Base-by-base conservation (phyloP, 2,113 vertebrate species). In the Probosciger aterrimus region DNA sequence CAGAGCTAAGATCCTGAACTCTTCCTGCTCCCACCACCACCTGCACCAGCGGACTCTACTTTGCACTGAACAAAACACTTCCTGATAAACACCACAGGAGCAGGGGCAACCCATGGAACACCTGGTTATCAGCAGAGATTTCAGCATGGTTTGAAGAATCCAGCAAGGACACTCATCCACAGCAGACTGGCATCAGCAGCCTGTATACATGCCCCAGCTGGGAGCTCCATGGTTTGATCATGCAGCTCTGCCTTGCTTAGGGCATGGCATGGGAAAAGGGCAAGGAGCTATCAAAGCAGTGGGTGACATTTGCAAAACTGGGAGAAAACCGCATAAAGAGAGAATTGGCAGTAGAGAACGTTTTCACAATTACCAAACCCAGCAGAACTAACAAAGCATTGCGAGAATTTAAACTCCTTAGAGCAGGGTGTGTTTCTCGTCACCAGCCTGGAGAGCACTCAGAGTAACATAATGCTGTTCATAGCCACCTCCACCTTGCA, bases 311-410 rank as follows among this genome's bases (percentile, higher is more conserved):
- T 39, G 43, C 18, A 11, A 39, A 93, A 60, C 35, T 10, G 22
- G 12, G 14, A 71, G 53, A 60, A 71, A 86, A 86, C 7, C 8
- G 37, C 20, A 18, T 67, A 50, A 64, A 33, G 55, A 88, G 31
- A 63, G 22, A 33, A 22, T 7, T 5, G 7, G 43, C 0, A 23
- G 14, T 9, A 37, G n/a, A 53, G 14, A 0, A 2, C 5, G 5
- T 43, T 84, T 53, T 19, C 75, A 76, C 11, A 4, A 12, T 8
- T 28, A 20, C 19, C 50, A 31, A 57, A 64, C 5, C 10, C 33
- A 74, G 44, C 5, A 73, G 44, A 91, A 53, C 52, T 60, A 2
- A 13, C 19, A 3, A 35, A 43, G 16, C 0, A 5, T 2, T 18
- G 9, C 16, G 24, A 62, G 8, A 57, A 30, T 0, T 83, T 9